These are phyloP conservation scores for Pluvialis apricaria DNA, from an alignment of 2,113 vertebrate genomes.

Conservation along the genomic window DNA sequence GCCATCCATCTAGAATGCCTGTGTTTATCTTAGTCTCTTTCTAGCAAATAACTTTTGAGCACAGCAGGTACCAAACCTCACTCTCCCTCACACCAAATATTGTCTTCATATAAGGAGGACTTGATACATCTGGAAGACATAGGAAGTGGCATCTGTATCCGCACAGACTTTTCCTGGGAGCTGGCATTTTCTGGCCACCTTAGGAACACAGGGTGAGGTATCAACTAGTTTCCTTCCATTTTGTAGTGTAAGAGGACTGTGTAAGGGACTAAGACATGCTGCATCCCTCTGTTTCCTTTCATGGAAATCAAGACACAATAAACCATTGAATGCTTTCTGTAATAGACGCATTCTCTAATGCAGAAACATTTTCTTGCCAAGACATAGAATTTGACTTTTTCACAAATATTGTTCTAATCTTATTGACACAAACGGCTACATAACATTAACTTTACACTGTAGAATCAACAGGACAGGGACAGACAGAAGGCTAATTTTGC, in stretches of 20 bases:
- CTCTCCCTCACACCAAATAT: not conserved
- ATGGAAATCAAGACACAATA: not conserved
- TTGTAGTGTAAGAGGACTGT: not conserved
- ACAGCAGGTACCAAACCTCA: not conserved
- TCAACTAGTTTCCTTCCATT: not conserved
- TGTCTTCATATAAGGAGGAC: not conserved
- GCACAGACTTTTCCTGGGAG: not conserved
- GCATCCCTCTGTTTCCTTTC: not conserved
- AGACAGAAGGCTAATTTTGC: not conserved
- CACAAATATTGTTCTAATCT: not conserved
- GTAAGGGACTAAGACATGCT: not conserved
- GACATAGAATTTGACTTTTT: not conserved
- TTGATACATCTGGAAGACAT: not conserved
- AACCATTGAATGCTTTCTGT: not conserved
- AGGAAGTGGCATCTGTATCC: not conserved
- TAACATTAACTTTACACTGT: not conserved
- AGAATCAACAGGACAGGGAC: not conserved
- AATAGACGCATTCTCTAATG: not conserved
- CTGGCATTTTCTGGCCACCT: not conserved
- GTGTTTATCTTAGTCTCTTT: not conserved
- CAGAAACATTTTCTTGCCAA: not conserved
- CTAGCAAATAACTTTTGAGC: not conserved
- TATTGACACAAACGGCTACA: not conserved
- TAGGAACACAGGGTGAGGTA: not conserved
- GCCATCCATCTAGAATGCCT: not conserved